phyloP scores from a whole-genome alignment of 2,797 vertebrate genomes.

The Margarornis squamiger region DNA sequence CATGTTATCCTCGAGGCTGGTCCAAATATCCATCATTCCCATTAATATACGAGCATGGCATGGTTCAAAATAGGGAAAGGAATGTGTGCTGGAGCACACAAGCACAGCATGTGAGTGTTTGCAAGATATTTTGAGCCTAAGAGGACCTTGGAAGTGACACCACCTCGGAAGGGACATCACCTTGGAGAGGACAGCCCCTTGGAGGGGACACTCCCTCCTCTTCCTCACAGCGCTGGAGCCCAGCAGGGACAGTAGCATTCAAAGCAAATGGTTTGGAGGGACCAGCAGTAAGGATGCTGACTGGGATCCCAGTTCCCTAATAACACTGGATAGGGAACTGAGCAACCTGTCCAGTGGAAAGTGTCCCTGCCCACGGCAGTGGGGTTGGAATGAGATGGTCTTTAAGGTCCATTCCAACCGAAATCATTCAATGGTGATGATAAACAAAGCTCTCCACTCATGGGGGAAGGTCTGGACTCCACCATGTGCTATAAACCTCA shows the following conservation, averaged over 20 bases:
- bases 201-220: background rate
- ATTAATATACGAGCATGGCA: accelerated
- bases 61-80: background rate
- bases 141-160: background rate
- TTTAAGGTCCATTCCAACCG: background rate
- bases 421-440: background rate
- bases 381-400: background rate
- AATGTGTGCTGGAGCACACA: accelerated
- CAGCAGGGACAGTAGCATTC: background rate
- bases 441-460: background rate
- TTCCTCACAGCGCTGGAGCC: background rate
- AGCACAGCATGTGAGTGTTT: accelerated
- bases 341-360: background rate
- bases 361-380: background rate
- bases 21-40: background rate
- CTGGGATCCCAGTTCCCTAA: background rate
- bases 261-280: background rate
- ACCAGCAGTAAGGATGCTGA: background rate
- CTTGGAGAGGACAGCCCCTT: background rate
- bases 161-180: background rate
- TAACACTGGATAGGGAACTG: background rate
- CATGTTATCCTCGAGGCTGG: background rate
- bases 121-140: background rate
- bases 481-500: accelerated
- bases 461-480: background rate